Evolutionary conservation across 2,888 invertebrate genomes (phyloP).

Genomic region (Lypha dubia): DNA sequence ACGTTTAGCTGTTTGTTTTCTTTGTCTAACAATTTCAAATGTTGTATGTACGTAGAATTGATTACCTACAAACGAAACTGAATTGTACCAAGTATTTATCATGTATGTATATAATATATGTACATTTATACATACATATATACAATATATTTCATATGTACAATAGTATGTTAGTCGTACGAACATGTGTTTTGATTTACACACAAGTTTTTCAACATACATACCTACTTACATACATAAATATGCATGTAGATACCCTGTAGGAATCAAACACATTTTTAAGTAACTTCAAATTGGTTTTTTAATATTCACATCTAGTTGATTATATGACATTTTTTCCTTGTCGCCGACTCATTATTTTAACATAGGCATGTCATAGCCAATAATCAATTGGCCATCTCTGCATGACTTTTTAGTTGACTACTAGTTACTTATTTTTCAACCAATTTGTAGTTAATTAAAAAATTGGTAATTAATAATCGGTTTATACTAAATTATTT

Average conservation of each 20-base stretch:
- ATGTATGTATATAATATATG: neutral
- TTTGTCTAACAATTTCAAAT: constrained; percentile 24
- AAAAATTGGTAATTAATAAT: no score
- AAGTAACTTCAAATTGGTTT: no score
- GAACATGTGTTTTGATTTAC: constrained; percentile 38
- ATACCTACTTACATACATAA: neutral
- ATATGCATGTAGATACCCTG: neutral
- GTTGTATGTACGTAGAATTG: neutral
- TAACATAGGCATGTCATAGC: no score
- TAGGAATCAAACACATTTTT: no score
- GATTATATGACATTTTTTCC: no score
- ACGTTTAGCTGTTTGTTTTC: neutral
- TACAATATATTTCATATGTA: neutral
- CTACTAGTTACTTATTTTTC: no score
- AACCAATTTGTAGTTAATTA: no score
- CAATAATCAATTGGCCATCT: no score
- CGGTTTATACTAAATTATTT: no score
- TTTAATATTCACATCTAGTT: no score
- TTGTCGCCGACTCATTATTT: no score
- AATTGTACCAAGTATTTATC: constrained; percentile 3
- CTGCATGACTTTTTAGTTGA: no score
- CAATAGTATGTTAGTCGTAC: neutral
- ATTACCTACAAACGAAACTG: neutral
- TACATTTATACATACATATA: neutral
- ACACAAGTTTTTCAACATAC: neutral